phyloP scores from a whole-genome alignment of 2,888 invertebrate species.

The Orgyia antiqua region DNA sequence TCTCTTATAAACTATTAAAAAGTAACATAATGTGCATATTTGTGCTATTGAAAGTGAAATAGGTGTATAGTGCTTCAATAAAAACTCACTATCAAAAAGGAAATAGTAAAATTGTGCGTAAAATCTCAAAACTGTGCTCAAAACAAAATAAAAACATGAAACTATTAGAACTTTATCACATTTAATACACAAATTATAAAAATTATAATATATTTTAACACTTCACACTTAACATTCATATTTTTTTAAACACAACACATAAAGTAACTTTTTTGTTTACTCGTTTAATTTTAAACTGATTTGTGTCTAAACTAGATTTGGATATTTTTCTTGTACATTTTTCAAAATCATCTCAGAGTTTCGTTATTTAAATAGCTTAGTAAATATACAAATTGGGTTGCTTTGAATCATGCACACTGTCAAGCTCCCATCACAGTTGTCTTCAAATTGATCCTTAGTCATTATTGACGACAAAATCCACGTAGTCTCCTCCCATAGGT shows the following conservation, averaged over 20 bases:
- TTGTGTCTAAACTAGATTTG: too few relatives aligned
- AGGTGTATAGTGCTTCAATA: conserved; percentile 6
- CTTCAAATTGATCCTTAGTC: conserved; percentile 47
- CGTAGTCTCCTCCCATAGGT: conserved; percentile 52
- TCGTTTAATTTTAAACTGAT: too few relatives aligned
- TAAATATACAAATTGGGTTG: too few relatives aligned
- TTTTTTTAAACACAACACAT: background rate
- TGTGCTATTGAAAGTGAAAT: conserved; percentile 18
- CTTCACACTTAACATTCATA: conserved; percentile 6
- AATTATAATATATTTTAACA: conserved; percentile 17
- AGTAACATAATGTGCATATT: conserved; percentile 2
- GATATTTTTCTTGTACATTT: too few relatives aligned
- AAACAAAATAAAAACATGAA: conserved; percentile 8
- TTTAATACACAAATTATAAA: conserved; percentile 22
- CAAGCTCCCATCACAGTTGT: too few relatives aligned
- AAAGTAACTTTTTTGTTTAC: too few relatives aligned
- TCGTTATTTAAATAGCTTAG: too few relatives aligned
- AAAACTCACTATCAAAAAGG: background rate
- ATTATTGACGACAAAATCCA: conserved; percentile 66
- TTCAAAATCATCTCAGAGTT: too few relatives aligned
- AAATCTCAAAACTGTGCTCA: conserved; percentile 5
- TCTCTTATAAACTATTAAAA: background rate
- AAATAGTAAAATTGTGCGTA: conserved; percentile 2
- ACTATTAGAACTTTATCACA: conserved; percentile 7
- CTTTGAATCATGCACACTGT: too few relatives aligned